Conservation (phyloP, 2,888 invertebrate genomes). For the Lottia scabra region DNA sequence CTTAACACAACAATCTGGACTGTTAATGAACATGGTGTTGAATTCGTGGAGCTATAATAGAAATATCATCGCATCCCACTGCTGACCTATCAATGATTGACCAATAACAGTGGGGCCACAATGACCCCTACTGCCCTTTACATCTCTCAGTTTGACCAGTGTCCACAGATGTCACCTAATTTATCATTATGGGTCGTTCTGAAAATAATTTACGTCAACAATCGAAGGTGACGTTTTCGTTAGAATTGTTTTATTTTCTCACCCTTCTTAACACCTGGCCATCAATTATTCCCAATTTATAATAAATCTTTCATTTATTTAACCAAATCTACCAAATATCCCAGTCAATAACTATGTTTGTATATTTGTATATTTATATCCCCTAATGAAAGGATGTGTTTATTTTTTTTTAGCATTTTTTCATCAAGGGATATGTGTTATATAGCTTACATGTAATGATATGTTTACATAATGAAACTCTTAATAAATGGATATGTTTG, state of each 20-base stretch:
- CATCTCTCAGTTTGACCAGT: not conserved
- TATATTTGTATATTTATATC: too few relatives aligned
- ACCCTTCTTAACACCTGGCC: not conserved
- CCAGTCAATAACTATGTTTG: too few relatives aligned
- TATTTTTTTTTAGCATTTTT: too few relatives aligned
- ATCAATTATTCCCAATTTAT: not conserved
- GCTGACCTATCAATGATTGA: not conserved
- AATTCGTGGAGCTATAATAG: not conserved
- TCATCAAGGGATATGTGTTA: too few relatives aligned
- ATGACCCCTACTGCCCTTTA: not conserved
- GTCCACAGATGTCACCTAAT: conserved; percentile 3
- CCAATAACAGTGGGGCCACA: not conserved
- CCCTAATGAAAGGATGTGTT: too few relatives aligned
- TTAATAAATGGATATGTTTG: too few relatives aligned
- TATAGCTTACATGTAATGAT: too few relatives aligned
- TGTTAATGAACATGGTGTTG: too few relatives aligned
- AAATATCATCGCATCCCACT: not conserved
- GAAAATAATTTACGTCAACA: not conserved
- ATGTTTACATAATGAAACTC: too few relatives aligned
- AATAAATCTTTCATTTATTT: too few relatives aligned
- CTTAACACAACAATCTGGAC: too few relatives aligned
- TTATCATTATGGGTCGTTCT: not conserved
- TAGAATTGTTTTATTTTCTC: not conserved
- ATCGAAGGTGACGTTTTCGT: not conserved
- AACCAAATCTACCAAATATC: too few relatives aligned